Percentiles rank a stretch among this genome's conserved stretches.
Evolutionary conservation across 2,888 invertebrate genomes (phyloP).

Genomic region (Cacoxenus indagator): DNA sequence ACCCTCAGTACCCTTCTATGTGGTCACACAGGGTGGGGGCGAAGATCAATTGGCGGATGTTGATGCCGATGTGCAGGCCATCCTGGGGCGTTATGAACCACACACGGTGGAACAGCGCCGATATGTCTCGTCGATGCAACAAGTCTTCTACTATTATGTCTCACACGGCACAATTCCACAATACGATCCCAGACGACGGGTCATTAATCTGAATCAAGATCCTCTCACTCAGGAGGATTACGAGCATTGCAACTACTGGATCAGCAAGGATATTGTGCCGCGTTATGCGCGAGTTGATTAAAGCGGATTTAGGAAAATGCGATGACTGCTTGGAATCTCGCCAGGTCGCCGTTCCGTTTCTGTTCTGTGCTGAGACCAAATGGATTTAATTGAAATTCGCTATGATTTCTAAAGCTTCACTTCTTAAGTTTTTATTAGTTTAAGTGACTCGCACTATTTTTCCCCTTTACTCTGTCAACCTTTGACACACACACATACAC

Average conservation of each 20-base stretch:
- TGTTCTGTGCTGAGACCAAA: background rate
- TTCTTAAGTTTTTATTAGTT: slow-evolving; percentile 41
- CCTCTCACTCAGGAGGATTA: slow-evolving; percentile 76
- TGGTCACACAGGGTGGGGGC: slow-evolving; percentile 76
- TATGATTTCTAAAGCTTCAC: background rate
- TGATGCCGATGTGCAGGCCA: slow-evolving; percentile 83
- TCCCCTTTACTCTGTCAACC: slow-evolving; percentile 46
- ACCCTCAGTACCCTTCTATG: slow-evolving; percentile 79
- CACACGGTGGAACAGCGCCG: slow-evolving; percentile 81
- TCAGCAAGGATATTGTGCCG: slow-evolving; percentile 80
- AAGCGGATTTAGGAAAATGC: too few species aligned
- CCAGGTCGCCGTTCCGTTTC: background rate
- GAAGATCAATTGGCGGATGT: slow-evolving; percentile 73
- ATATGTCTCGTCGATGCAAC: slow-evolving; percentile 84
- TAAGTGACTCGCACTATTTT: slow-evolving; percentile 62
- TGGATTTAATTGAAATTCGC: background rate
- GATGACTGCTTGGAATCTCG: background rate
- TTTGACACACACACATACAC: too few species aligned
- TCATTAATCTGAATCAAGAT: slow-evolving; percentile 82
- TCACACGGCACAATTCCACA: slow-evolving; percentile 81
- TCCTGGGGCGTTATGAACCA: slow-evolving; percentile 82
- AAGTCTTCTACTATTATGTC: slow-evolving; percentile 85
- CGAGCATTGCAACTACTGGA: slow-evolving; percentile 84
- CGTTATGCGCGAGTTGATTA: slow-evolving; percentile 83
- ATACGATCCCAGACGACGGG: slow-evolving; percentile 73